Percentiles rank a stretch among this genome's conserved stretches.
These are phyloP conservation scores for Melanocharis versteri DNA, from an alignment of 2,113 vertebrate species.

Conservation along the genomic window DNA sequence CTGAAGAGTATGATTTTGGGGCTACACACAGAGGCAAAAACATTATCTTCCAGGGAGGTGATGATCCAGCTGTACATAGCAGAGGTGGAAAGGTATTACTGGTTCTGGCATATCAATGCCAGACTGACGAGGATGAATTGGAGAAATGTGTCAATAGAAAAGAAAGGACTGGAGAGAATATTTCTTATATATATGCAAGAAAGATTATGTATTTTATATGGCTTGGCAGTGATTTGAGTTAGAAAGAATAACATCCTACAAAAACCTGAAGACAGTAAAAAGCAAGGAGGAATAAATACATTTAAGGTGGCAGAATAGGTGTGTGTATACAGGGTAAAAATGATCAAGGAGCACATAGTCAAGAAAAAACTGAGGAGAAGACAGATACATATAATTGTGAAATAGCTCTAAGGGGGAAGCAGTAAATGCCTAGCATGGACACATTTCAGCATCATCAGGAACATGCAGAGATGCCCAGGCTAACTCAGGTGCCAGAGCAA, in stretches of 20 bases:
- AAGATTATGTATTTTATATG: not conserved
- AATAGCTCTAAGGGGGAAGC: not conserved
- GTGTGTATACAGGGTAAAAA: not conserved
- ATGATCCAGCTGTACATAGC: not conserved
- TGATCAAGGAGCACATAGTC: not conserved
- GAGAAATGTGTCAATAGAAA: not conserved
- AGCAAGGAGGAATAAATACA: not conserved
- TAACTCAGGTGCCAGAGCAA: not conserved
- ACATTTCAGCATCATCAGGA: not conserved
- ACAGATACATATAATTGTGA: not conserved
- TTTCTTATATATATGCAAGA: not conserved
- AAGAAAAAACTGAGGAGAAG: not conserved
- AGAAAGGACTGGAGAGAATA: not conserved
- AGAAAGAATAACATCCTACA: not conserved
- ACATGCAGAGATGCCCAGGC: not conserved
- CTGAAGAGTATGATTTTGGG: constrained; percentile 38
- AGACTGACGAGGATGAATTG: not conserved
- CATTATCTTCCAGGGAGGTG: constrained; percentile 14
- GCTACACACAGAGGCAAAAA: constrained; percentile 5
- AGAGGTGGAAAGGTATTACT: not conserved
- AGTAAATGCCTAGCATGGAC: not conserved
- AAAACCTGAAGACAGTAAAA: not conserved
- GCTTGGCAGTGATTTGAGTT: not conserved
- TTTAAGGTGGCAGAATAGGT: not conserved
- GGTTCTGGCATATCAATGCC: not conserved